Evolutionary conservation across 2,113 vertebrate species (phyloP).

Genomic region (Oryctolagus cuniculus): DNA sequence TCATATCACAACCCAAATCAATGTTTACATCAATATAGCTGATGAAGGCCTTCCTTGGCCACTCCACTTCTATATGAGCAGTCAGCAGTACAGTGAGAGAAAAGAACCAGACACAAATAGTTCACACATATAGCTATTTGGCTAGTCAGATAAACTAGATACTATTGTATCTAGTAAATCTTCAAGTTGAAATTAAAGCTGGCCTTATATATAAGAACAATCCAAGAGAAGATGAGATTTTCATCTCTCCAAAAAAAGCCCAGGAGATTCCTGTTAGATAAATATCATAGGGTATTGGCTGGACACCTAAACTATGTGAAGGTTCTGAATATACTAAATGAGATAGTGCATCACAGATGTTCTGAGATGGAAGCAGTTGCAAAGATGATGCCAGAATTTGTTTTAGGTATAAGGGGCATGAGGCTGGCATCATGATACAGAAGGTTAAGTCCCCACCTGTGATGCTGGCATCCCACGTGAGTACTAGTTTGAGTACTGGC

Average conservation of each 20-base stretch:
- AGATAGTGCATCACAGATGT: background rate
- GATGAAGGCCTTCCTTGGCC: background rate
- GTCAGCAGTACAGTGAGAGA: background rate
- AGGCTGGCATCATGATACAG: too few relatives aligned
- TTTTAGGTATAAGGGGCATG: background rate
- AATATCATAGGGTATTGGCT: background rate
- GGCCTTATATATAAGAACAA: background rate
- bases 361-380: background rate
- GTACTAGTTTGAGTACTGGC: too few relatives aligned
- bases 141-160: slow-evolving; percentile 1
- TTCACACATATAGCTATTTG: background rate
- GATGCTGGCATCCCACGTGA: too few relatives aligned
- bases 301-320: background rate
- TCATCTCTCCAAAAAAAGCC: background rate
- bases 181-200: slow-evolving; percentile 4
- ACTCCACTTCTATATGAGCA: background rate
- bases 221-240: background rate
- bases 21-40: background rate
- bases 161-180: background rate
- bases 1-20: background rate
- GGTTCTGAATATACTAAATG: background rate
- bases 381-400: background rate
- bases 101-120: background rate
- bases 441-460: too few relatives aligned
- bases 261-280: background rate